Conservation (phyloP, 2,113 vertebrate species). For the Macrotus californicus region DNA sequence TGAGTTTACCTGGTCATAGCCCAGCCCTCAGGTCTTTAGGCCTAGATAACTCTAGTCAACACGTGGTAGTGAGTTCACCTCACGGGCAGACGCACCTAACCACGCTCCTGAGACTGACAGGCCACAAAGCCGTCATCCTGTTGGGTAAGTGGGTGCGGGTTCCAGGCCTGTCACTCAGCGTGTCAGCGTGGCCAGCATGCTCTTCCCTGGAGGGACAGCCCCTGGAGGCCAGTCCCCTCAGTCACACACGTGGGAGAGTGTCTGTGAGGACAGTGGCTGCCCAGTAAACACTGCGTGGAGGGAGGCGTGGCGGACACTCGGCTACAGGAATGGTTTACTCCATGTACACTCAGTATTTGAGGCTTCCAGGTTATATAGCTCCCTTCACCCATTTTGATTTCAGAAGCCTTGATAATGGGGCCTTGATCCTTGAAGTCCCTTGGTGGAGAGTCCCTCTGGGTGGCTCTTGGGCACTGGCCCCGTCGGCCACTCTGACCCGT, state of each 20-base stretch:
- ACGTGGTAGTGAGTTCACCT: background rate
- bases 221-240: background rate
- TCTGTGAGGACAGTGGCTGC: fast-evolving
- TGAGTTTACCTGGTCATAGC: background rate
- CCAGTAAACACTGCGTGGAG: background rate
- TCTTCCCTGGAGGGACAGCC: background rate
- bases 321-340: background rate
- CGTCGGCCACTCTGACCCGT: background rate
- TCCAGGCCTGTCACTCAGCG: too few relatives aligned
- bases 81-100: background rate
- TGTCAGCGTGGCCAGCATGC: too few relatives aligned
- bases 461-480: too few relatives aligned
- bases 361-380: too few relatives aligned
- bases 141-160: too few relatives aligned
- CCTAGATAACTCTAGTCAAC: background rate
- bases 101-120: background rate
- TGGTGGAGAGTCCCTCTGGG: background rate
- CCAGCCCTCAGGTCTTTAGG: background rate
- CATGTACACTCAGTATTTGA: background rate
- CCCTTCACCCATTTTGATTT: background rate
- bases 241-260: background rate
- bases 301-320: fast-evolving
- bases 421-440: background rate
- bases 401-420: background rate
- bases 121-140: too few relatives aligned